Conservation (phyloP, 2,797 vertebrate genomes). For the Premnoplex brunnescens region DNA sequence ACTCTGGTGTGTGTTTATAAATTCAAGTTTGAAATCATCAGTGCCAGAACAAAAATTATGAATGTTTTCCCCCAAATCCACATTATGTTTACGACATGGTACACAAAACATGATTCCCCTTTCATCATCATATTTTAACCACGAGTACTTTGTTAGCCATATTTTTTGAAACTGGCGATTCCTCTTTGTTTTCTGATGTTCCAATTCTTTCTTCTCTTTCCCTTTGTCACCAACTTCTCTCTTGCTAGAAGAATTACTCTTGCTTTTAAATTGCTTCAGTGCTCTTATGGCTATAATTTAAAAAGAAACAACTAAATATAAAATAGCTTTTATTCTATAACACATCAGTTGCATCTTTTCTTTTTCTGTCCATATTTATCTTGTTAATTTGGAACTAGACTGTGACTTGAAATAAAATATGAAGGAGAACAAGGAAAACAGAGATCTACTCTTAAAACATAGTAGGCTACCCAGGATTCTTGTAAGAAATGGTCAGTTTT, state of each 20-base stretch:
- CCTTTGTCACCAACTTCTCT: background rate
- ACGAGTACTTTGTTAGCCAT: constrained; percentile 73
- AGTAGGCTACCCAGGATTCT: background rate
- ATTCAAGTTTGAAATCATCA: constrained; percentile 70
- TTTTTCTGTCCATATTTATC: background rate
- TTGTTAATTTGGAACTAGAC: background rate
- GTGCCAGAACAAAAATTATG: constrained; percentile 71
- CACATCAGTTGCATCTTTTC: background rate
- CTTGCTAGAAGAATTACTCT: constrained; percentile 4
- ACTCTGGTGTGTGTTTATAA: constrained; percentile 65
- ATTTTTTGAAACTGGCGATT: constrained; percentile 69
- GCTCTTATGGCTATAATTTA: constrained; percentile 68
- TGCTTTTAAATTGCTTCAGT: constrained; percentile 73
- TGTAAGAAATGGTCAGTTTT: background rate
- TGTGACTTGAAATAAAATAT: background rate
- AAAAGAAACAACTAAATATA: constrained; percentile 41
- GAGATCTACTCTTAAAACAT: background rate
- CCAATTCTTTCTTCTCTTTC: constrained; percentile 29
- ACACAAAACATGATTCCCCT: constrained; percentile 72
- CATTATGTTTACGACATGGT: constrained; percentile 67
- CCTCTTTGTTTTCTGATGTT: constrained; percentile 45
- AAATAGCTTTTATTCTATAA: background rate
- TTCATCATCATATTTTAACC: constrained; percentile 70
- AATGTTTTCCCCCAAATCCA: constrained; percentile 51
- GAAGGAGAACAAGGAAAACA: background rate